Evolutionary conservation across 2,797 vertebrate genomes (phyloP), one percentile per base, ranked within the genome.

Genomic region (Lepilemur ruficaudatus): DNA sequence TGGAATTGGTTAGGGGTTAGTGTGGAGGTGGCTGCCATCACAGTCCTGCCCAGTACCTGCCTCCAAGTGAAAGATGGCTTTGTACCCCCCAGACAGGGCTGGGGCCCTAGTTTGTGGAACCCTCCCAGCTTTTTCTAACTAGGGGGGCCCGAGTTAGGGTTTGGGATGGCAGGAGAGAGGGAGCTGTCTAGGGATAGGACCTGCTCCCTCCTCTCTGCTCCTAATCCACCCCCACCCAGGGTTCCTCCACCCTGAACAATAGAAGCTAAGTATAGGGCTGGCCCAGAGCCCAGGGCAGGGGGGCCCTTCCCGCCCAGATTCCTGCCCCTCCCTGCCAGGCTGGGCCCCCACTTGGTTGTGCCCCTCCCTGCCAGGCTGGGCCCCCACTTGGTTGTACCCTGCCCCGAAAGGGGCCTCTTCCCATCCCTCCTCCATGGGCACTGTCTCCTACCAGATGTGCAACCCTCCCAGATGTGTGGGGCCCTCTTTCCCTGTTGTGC

Each of bases 41-140:
- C 50, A 81, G 59, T 69, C 92, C 50, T 79, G 25, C 73, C 65
- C 14, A 78, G 14, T 93, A 89, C 98, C 98, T 99, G 98, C 96
- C 98, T 98, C 98, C 98, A 98, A 98, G 98, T 98, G 98, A 98
- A 95, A 72, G 76, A 9, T 43, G 70, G 82, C 13, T 11, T 18
- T 89, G 73, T 17, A 43, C 35, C 13, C 50, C 17, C 22, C 73
- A 50, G 38, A 43, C 30, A 50, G 82, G 83, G 78, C 75, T 61
- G 48, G 67, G 96, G 85, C 91, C 93, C 91, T 46, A n/a, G 43
- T 93, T 87, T 94, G 87, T 89, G 93, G 81, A 89, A 88, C 57
- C 72, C 35, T 63, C 41, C 76, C 41, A 59, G 70, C 18, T 43
- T 91, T 97, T 94, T 92, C 75, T 91, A 95, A 86, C 72, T 76